Base-by-base conservation (phyloP, 1,140 invertebrate species). In the Drosophila tani region DNA sequence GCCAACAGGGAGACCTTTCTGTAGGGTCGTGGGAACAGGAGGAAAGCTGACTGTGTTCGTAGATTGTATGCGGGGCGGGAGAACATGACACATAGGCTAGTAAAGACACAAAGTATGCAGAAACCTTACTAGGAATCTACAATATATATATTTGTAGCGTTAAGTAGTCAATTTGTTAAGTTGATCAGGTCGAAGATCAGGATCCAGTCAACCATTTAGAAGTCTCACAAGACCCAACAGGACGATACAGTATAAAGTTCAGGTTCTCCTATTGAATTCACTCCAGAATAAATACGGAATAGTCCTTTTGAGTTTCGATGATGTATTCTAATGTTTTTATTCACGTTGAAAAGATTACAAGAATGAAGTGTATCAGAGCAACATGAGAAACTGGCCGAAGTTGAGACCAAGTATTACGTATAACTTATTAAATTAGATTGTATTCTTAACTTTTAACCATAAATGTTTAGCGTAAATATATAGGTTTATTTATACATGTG, bases 161-260 rank as follows among this genome's bases (percentile, higher is more conserved):
- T 91, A 91, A 82, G 88, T 91, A 91, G 88, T 78, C 88, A 91
- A 91, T 91, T 91, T 82, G 70, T 79, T 78, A 78, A 69, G 57
- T 19, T 32, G 21, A 49, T 29, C 49, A 41, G 24, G n/a, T 17
- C 57, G 24, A 29, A 56, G 49, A 19, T 21, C 32, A 15, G 24
- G 43, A 32, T 49, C 15, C 63, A 24, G 17, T 51, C 43, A 59
- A 71, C 53, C 38, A 17, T 3, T 62, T 29, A 21, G 21, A 70
- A 14, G 57, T 49, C 41, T 19, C 14, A 21, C 21, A 19, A 6
- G 6, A 38, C 17, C 47, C 50, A 19, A 21, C 67, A 50, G 55
- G 53, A 43, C 19, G 56, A 40, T 53, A 59, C 38, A 27, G 55
- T 47, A 12, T n/a, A 32, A 9, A n/a, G 57, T 46, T 8, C 12